Conservation (phyloP, 2,888 invertebrate genomes). For the Nasonovia ribisnigri region DNA sequence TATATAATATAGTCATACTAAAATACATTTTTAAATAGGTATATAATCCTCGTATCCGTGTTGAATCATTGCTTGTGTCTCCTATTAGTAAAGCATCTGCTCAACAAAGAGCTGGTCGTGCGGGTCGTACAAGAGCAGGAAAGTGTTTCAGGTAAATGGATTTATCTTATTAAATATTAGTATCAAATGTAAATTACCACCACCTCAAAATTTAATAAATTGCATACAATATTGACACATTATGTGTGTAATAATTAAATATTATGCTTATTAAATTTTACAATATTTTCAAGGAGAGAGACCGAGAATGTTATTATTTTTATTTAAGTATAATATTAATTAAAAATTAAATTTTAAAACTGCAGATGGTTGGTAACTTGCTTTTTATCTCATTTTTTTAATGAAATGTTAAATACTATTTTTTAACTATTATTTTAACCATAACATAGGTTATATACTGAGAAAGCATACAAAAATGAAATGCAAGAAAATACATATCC, state of each 20-base stretch:
- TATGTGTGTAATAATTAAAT: neutral
- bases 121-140: slow-evolving; percentile 97
- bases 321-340: neutral
- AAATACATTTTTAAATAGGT: slow-evolving; percentile 74
- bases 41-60: slow-evolving; percentile 89
- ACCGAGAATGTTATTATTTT: neutral
- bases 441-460: slow-evolving; percentile 84
- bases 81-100: slow-evolving; percentile 99
- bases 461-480: slow-evolving; percentile 94
- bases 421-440: slow-evolving; percentile 22
- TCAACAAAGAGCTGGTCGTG: slow-evolving; percentile 97
- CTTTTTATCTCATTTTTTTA: neutral
- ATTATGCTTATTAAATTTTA: neutral
- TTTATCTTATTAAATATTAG: neutral
- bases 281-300: neutral
- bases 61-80: slow-evolving; percentile 97
- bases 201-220: neutral
- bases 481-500: slow-evolving; percentile 99
- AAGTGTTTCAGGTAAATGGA: slow-evolving; percentile 84
- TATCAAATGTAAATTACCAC: neutral
- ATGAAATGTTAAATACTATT: neutral
- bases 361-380: neutral
- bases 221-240: neutral
- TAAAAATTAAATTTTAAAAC: neutral
- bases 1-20: slow-evolving; percentile 72